These are phyloP conservation scores for Poecile atricapillus DNA, from an alignment of 2,113 vertebrate genomes.

Conservation along the genomic window DNA sequence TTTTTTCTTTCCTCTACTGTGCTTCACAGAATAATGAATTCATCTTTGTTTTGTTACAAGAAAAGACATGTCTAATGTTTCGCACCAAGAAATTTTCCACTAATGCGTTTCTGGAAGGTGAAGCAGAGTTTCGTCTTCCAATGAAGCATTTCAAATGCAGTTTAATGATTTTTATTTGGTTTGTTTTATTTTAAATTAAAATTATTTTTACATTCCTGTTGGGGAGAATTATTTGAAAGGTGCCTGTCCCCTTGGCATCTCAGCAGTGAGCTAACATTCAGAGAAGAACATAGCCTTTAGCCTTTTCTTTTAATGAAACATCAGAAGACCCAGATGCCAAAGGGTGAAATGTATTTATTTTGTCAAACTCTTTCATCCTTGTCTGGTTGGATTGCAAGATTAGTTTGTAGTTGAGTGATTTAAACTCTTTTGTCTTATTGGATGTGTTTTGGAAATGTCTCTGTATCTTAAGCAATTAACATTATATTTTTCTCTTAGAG, in stretches of 20 bases:
- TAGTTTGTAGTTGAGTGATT: not conserved
- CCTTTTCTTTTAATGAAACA: conserved; percentile 65
- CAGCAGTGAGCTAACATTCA: not conserved
- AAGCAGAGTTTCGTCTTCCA: conserved; percentile 41
- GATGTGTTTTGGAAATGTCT: not conserved
- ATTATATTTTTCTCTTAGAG: not conserved
- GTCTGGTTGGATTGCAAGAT: conserved; percentile 5
- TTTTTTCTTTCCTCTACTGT: not conserved
- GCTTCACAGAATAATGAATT: conserved; percentile 57
- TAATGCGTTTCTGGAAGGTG: conserved; percentile 57
- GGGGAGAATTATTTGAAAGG: conserved; percentile 23
- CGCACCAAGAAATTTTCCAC: conserved; percentile 56
- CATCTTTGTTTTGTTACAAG: conserved; percentile 57
- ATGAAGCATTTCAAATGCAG: conserved; percentile 63
- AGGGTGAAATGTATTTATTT: conserved; percentile 43
- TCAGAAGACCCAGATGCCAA: conserved; percentile 51
- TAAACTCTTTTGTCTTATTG: not conserved
- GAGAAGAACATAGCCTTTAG: conserved; percentile 56
- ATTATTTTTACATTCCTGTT: conserved; percentile 10
- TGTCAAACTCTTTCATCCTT: conserved; percentile 8
- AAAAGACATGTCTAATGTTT: conserved; percentile 64
- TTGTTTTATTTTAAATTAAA: conserved; percentile 56
- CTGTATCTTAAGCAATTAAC: not conserved
- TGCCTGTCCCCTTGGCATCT: conserved; percentile 26
- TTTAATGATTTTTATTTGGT: conserved; percentile 58